A percentile compares a stretch with the other conserved stretches of the same genome.
These are phyloP conservation scores for Azemiops feae DNA, from an alignment of 2,113 vertebrate species.

Conservation along the genomic window DNA sequence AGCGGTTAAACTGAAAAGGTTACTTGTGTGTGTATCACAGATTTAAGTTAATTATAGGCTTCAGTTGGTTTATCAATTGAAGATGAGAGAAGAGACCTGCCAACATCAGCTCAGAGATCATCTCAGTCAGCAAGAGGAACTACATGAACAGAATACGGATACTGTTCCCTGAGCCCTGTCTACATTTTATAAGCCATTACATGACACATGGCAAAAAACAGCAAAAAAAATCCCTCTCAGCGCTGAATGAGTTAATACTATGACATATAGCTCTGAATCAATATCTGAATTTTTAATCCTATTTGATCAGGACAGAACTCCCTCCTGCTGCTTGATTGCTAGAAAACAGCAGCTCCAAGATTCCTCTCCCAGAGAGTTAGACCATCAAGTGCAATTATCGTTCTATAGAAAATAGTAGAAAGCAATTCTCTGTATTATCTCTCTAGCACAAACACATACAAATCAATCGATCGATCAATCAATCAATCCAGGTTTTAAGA, in stretches of 20 bases:
- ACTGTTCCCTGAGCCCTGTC: not conserved
- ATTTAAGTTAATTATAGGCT: not conserved
- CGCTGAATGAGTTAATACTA: not conserved
- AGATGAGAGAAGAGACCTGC: not conserved
- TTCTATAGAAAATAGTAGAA: not conserved
- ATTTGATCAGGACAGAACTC: constrained; percentile 37
- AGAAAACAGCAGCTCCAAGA: not conserved
- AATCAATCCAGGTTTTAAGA: not conserved
- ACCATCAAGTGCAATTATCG: not conserved
- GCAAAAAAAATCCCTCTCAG: not conserved
- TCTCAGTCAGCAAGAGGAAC: not conserved
- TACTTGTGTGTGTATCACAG: not conserved
- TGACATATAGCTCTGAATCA: not conserved
- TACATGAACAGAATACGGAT: not conserved
- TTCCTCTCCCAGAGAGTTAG: not conserved
- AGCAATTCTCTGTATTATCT: not conserved
- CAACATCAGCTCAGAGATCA: not conserved
- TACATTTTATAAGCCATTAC: not conserved
- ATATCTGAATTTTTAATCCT: not conserved
- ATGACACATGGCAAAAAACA: not conserved
- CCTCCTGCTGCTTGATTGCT: constrained; percentile 26
- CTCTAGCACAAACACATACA: not conserved
- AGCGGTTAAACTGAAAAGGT: not conserved
- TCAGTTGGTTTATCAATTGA: not conserved
- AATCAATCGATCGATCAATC: not conserved